These are phyloP conservation scores for Ashinkailepas kermadecensis DNA, from an alignment of 2,888 invertebrate species.

Conservation along the genomic window DNA sequence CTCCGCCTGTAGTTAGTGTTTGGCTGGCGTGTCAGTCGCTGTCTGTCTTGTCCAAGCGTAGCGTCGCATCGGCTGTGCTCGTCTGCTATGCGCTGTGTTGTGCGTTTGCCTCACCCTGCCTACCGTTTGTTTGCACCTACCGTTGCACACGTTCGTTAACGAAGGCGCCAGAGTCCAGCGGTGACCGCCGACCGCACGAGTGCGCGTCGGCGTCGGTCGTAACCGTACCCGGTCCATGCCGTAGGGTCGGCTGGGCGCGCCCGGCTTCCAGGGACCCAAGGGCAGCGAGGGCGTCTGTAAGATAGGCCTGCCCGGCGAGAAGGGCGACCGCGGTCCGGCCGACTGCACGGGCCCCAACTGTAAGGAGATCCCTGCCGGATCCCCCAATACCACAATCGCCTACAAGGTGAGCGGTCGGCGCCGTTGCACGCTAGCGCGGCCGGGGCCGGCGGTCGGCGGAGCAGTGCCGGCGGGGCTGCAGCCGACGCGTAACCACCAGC, in stretches of 20 bases:
- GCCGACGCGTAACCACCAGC: conserved; percentile 23
- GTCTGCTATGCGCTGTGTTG: too few relatives aligned
- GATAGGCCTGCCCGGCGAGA: conserved; percentile 49
- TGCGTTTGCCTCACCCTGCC: too few relatives aligned
- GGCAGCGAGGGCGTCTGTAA: conserved; percentile 34
- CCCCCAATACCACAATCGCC: conserved; percentile 36
- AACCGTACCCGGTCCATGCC: conserved; percentile 46
- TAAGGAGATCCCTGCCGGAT: conserved; percentile 30
- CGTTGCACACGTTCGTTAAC: too few relatives aligned
- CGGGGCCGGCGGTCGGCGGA: conserved; percentile 33
- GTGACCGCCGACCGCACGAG: too few relatives aligned
- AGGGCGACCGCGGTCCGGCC: conserved; percentile 49
- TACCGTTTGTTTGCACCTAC: too few relatives aligned
- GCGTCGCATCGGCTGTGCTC: too few relatives aligned
- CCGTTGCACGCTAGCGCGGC: conserved; percentile 9
- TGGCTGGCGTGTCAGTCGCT: too few relatives aligned
- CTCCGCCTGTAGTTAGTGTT: too few relatives aligned
- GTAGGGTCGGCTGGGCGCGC: conserved; percentile 28
- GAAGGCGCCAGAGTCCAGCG: too few relatives aligned
- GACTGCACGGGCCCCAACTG: conserved; percentile 35
- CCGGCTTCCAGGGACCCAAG: conserved; percentile 34
- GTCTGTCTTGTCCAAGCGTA: too few relatives aligned
- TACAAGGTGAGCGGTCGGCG: conserved; percentile 34
- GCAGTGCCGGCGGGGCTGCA: too few relatives aligned
- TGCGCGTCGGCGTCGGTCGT: background rate